phyloP scores from a whole-genome alignment of 1,140 invertebrate species.

The Chironomus striatipennis region DNA sequence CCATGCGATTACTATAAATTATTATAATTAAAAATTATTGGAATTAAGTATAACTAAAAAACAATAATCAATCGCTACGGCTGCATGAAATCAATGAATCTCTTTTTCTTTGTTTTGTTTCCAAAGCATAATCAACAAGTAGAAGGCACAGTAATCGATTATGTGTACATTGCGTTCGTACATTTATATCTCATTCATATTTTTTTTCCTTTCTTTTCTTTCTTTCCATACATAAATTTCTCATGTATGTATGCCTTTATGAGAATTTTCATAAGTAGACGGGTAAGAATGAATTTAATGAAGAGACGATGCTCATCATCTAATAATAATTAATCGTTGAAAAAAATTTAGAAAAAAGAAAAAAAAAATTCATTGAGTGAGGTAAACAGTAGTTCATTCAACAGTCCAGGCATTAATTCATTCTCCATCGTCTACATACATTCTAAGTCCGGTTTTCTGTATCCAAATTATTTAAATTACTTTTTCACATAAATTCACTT shows the following conservation, averaged over 20 bases:
- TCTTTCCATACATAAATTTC: neutral
- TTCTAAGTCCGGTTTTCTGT: neutral
- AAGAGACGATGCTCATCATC: conserved; percentile 14
- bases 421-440: neutral
- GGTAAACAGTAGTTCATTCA: neutral
- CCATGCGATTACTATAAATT: conserved; percentile 8
- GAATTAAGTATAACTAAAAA: conserved; percentile 10
- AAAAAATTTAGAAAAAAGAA: neutral
- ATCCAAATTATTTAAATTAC: conserved; percentile 22
- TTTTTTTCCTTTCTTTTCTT: neutral
- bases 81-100: conserved; percentile 18
- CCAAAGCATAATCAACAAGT: conserved; percentile 21
- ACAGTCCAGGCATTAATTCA: neutral
- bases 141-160: conserved; percentile 4
- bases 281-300: neutral
- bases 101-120: neutral
- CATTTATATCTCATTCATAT: neutral
- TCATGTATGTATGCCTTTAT: neutral
- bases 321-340: conserved; percentile 24
- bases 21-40: conserved; percentile 22
- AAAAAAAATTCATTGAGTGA: neutral
- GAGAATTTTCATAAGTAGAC: neutral
- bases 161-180: conserved; percentile 4
- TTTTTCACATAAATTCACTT: neutral
- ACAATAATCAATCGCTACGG: neutral